Evolutionary conservation across 1,140 invertebrate species (phyloP).

Genomic region (Hycleus phaleratus): DNA sequence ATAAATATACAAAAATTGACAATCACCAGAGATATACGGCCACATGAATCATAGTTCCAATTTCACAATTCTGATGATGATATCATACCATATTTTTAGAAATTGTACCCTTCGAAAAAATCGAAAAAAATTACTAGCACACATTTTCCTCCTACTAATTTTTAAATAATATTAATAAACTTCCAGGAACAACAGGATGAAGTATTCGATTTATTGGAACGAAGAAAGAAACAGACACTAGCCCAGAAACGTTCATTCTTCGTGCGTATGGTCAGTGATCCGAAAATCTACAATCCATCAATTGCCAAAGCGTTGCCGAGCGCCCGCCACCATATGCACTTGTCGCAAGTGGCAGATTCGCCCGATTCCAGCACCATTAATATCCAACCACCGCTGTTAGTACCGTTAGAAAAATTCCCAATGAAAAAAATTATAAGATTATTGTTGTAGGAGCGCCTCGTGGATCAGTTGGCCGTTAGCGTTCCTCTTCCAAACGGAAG

Average conservation of each 20-base stretch:
- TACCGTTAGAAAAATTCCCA: background rate
- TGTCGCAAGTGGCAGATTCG: conserved; percentile 41
- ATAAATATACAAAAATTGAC: too few species aligned
- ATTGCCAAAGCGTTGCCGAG: conserved; percentile 63
- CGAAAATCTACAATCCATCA: conserved; percentile 90
- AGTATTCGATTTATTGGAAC: conserved; percentile 55
- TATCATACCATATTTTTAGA: background rate
- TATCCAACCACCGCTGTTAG: conserved; percentile 42
- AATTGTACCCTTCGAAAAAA: background rate
- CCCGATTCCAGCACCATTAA: conserved; percentile 39
- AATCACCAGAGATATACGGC: too few species aligned
- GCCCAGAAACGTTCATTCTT: conserved; percentile 90
- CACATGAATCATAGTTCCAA: too few species aligned
- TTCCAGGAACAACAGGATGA: conserved; percentile 58
- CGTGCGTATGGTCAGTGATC: conserved; percentile 94
- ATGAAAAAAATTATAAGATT: background rate
- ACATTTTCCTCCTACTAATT: background rate
- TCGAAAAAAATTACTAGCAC: background rate
- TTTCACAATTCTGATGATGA: background rate
- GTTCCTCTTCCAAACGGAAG: conserved; percentile 72
- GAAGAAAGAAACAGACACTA: conserved; percentile 64
- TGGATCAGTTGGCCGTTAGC: conserved; percentile 88
- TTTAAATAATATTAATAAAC: too few species aligned
- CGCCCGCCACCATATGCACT: conserved; percentile 39
- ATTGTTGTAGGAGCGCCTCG: conserved; percentile 48